Conservation (phyloP, 2,888 invertebrate species). For the Heliconius charithonia region DNA sequence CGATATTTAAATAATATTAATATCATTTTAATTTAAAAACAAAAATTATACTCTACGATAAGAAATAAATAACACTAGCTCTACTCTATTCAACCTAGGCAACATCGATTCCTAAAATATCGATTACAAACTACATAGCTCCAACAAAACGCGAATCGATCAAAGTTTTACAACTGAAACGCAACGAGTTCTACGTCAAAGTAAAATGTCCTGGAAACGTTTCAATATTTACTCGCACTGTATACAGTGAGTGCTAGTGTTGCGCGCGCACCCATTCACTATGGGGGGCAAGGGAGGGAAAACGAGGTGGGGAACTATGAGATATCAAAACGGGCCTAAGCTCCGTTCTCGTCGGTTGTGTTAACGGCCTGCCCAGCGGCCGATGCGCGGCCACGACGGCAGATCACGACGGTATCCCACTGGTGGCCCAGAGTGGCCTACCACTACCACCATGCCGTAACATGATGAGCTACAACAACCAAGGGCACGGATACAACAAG, state of each 20-base stretch:
- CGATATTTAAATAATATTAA: background rate
- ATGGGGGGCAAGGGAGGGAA: slow-evolving; percentile 32
- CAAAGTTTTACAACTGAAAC: slow-evolving; percentile 16
- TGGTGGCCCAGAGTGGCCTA: slow-evolving; percentile 80
- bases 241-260: slow-evolving; percentile 45
- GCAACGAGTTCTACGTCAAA: slow-evolving; percentile 38
- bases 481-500: slow-evolving; percentile 91
- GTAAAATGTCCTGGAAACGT: slow-evolving; percentile 43
- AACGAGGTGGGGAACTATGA: slow-evolving; percentile 47
- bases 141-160: slow-evolving; percentile 15
- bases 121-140: background rate
- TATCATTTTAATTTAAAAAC: background rate
- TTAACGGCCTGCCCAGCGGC: slow-evolving; percentile 57
- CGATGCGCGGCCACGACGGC: slow-evolving; percentile 72
- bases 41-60: background rate
- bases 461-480: slow-evolving; percentile 91
- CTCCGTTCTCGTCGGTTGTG: slow-evolving; percentile 52
- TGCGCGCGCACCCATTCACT: slow-evolving; percentile 78
- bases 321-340: slow-evolving; percentile 47
- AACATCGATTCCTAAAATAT: slow-evolving; percentile 17
- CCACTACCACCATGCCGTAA: slow-evolving; percentile 85
- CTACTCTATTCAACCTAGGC: background rate
- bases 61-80: background rate
- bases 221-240: slow-evolving; percentile 47
- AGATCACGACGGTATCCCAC: slow-evolving; percentile 79